A percentile compares a stretch with the other conserved stretches of the same genome.
Conservation (phyloP, 1,140 invertebrate genomes). For the Nebria ingens region DNA sequence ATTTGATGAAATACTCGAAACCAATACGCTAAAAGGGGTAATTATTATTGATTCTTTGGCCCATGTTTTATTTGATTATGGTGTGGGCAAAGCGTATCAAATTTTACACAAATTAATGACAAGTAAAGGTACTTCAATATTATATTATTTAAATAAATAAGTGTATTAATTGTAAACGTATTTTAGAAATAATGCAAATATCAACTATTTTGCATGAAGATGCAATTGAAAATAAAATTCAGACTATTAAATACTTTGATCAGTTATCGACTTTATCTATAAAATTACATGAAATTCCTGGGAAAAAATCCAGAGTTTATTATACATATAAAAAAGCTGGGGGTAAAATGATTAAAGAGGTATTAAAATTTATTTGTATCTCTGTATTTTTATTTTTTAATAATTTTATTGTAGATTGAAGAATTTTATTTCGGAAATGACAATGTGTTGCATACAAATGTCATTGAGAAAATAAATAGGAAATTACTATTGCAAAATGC, state of each 20-base stretch:
- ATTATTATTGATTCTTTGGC: conserved; percentile 29
- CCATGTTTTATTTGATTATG: conserved; percentile 25
- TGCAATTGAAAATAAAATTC: conserved; percentile 32
- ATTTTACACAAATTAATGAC: conserved; percentile 21
- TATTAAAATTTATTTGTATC: conserved; percentile 13
- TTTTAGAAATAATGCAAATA: conserved; percentile 35
- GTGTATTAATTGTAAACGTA: conserved; percentile 12
- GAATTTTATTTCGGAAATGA: conserved; percentile 36
- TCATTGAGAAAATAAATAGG: conserved; percentile 32
- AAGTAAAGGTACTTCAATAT: conserved; percentile 19
- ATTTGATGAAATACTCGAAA: conserved; percentile 12
- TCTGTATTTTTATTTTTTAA: conserved; percentile 1
- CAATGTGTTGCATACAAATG: conserved; percentile 30
- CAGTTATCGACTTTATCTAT: conserved; percentile 38
- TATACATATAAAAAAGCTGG: conserved; percentile 35
- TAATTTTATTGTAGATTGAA: conserved; percentile 26
- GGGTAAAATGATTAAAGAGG: conserved; percentile 37
- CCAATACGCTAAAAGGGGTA: conserved; percentile 16
- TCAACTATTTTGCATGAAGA: conserved; percentile 40
- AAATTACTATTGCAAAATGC: conserved; percentile 30
- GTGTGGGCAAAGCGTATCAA: conserved; percentile 20
- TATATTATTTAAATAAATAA: conserved; percentile 5
- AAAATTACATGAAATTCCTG: conserved; percentile 29
- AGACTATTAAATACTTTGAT: conserved; percentile 35
- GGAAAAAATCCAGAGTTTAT: conserved; percentile 28